Percentiles rank a stretch among this genome's conserved stretches.
phyloP scores from a whole-genome alignment of 1,140 invertebrate genomes.

The Heliconius himera region DNA sequence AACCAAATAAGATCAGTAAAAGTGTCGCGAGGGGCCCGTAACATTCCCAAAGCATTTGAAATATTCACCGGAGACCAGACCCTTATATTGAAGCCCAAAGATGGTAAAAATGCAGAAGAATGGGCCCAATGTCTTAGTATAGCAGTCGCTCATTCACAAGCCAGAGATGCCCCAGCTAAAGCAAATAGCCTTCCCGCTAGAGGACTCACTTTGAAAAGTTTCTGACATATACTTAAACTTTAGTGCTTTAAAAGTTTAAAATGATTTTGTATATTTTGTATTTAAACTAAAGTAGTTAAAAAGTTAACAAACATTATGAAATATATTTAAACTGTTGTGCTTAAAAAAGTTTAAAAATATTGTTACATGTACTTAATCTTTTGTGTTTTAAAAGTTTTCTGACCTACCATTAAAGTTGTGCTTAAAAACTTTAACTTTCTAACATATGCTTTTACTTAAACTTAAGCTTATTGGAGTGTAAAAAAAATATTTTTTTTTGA shows the following conservation, averaged over 20 bases:
- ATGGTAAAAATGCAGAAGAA: constrained; percentile 96
- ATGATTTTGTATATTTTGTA: neutral
- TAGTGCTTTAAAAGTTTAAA: neutral
- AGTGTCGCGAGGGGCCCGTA: constrained; percentile 91
- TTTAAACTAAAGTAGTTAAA: neutral
- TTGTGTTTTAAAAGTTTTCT: too few relatives aligned
- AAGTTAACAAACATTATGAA: too few relatives aligned
- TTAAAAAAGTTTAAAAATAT: too few relatives aligned
- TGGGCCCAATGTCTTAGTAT: constrained; percentile 96
- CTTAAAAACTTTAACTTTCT: too few relatives aligned
- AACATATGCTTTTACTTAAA: too few relatives aligned
- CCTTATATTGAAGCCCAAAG: constrained; percentile 95
- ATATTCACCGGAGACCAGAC: constrained; percentile 97
- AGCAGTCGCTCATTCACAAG: constrained; percentile 90
- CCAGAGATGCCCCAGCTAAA: constrained; percentile 86
- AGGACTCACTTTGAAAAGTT: constrained; percentile 80
- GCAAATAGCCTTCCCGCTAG: constrained; percentile 86
- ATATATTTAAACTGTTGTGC: too few relatives aligned
- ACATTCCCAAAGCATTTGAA: constrained; percentile 97
- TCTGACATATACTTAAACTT: constrained; percentile 47
- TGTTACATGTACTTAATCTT: too few relatives aligned
- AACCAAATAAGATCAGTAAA: constrained; percentile 96
- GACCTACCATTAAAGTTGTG: too few relatives aligned
- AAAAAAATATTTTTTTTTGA: too few relatives aligned
- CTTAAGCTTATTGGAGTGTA: too few relatives aligned